A percentile compares a stretch with the other conserved stretches of the same genome.
These are phyloP conservation scores for Scrobipalpa atriplicella DNA, from an alignment of 2,888 invertebrate species.

Conservation along the genomic window DNA sequence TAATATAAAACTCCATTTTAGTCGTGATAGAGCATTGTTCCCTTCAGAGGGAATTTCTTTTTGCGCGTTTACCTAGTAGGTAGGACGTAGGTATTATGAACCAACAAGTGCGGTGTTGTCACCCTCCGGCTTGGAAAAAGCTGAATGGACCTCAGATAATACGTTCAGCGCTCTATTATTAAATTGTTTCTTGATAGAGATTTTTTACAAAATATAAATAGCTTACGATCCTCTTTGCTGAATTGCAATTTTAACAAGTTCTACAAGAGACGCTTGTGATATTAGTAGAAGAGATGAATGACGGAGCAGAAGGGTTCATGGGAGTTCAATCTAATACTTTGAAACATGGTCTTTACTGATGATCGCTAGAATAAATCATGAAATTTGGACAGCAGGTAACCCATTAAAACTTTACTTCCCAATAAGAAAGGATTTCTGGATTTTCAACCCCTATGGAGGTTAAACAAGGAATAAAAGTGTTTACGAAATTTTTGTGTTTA, in stretches of 20 bases:
- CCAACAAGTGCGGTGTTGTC: constrained; percentile 41
- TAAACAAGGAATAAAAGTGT: no score
- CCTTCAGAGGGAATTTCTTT: constrained; percentile 56
- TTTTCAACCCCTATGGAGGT: no score
- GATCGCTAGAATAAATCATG: no score
- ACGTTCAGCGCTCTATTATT: neutral
- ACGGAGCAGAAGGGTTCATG: neutral
- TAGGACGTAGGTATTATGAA: constrained; percentile 39
- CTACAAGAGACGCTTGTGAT: neutral
- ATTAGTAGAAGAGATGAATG: constrained; percentile 18
- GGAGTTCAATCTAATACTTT: no score
- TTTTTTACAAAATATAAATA: neutral
- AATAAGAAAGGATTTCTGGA: no score
- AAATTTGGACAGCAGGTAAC: no score
- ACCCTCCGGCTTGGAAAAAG: constrained; percentile 54
- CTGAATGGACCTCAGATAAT: constrained; percentile 23
- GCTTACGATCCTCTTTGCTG: neutral
- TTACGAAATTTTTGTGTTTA: no score
- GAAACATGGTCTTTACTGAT: no score
- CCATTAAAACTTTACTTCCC: no score
- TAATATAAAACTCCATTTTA: constrained; percentile 45
- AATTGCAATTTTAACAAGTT: no score
- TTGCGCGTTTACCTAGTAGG: constrained; percentile 43
- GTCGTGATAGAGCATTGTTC: constrained; percentile 64
- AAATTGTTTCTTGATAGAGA: neutral